Evolutionary conservation across 1,140 invertebrate genomes (phyloP).

Genomic region (Hestina assimilis): DNA sequence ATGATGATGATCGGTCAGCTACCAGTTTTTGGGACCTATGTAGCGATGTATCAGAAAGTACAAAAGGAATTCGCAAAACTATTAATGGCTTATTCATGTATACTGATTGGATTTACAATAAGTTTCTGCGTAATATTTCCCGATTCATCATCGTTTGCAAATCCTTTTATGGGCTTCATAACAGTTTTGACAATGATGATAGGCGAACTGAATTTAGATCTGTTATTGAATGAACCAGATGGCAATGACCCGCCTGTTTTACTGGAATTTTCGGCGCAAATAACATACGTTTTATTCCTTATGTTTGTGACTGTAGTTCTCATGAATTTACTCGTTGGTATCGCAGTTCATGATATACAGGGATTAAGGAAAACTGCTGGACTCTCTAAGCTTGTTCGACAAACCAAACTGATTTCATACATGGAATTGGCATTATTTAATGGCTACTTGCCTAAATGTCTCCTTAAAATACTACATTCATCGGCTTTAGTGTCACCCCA

Average conservation of each 20-base stretch:
- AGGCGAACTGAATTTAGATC: conserved; percentile 85
- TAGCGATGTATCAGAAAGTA: conserved; percentile 92
- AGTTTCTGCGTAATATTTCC: conserved; percentile 93
- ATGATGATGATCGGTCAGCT: conserved; percentile 93
- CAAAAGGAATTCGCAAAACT: conserved; percentile 92
- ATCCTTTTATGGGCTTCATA: conserved; percentile 88
- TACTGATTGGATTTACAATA: conserved; percentile 90
- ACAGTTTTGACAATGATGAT: conserved; percentile 95
- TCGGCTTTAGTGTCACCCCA: conserved; percentile 40
- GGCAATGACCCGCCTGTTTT: conserved; percentile 59
- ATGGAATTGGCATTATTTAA: conserved; percentile 82
- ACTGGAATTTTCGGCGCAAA: conserved; percentile 80
- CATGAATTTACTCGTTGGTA: conserved; percentile 84
- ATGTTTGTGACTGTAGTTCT: conserved; percentile 84
- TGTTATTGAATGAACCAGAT: conserved; percentile 79
- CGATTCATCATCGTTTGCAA: conserved; percentile 86
- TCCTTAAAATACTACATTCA: conserved; percentile 83
- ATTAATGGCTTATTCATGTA: conserved; percentile 89
- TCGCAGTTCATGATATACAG: conserved; percentile 84
- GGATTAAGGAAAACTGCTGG: conserved; percentile 84
- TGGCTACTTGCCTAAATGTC: conserved; percentile 83
- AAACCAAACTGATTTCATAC: conserved; percentile 83
- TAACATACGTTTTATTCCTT: conserved; percentile 82
- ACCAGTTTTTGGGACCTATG: conserved; percentile 91
- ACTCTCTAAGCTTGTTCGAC: conserved; percentile 82